These are phyloP conservation scores for Staurois parvus DNA, from an alignment of 2,797 vertebrate species.

Conservation along the genomic window DNA sequence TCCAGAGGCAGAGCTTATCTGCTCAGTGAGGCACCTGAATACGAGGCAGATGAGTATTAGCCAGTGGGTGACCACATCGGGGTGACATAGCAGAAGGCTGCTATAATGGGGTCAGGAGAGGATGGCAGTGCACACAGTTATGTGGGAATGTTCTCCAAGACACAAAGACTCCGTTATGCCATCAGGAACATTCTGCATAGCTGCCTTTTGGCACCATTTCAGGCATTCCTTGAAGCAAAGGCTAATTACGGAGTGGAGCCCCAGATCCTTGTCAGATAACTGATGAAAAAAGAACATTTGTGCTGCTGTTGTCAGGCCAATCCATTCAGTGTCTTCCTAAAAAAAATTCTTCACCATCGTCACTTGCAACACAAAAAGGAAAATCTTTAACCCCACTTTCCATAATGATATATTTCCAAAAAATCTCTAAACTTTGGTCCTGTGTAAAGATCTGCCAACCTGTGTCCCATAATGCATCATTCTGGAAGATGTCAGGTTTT, in stretches of 20 bases:
- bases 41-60: background rate
- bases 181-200: constrained; percentile 17
- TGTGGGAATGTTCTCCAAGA: constrained; percentile 19
- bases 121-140: constrained; percentile 27
- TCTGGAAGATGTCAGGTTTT: background rate
- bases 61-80: background rate
- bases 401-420: background rate
- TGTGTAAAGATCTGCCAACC: background rate
- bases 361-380: too few relatives aligned
- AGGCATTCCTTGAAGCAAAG: constrained; percentile 25
- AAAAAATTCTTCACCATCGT: too few relatives aligned
- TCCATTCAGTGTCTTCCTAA: background rate
- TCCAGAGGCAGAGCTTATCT: constrained; percentile 56
- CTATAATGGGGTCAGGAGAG: constrained; percentile 38
- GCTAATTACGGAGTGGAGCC: constrained; percentile 8
- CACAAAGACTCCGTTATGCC: constrained; percentile 37
- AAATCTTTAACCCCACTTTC: background rate
- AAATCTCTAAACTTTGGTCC: background rate
- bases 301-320: background rate
- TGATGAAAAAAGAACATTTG: background rate
- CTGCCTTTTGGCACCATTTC: constrained; percentile 8
- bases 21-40: constrained; percentile 28
- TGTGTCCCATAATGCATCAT: background rate
- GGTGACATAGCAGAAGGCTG: constrained; percentile 9
- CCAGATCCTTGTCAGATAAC: constrained; percentile 25